Percentiles rank a stretch among this genome's conserved stretches.
Conservation (phyloP, 2,888 invertebrate genomes). For the Nephrotoma appendiculata region DNA sequence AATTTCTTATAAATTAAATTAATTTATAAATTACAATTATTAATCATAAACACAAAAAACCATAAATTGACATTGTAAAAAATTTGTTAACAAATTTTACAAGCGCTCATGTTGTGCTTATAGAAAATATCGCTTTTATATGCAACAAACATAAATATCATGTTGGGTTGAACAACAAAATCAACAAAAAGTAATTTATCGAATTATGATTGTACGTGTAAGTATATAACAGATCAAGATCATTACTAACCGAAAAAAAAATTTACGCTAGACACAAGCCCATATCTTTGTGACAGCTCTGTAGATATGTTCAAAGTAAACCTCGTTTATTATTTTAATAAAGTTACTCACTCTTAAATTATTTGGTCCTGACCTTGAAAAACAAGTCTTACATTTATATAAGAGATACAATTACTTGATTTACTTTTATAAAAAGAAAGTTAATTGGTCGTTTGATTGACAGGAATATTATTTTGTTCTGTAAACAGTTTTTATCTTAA, state of each 20-base stretch:
- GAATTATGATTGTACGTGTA: neutral
- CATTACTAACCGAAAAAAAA: neutral
- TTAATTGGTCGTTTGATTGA: neutral
- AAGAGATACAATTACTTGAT: neutral
- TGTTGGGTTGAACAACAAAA: neutral
- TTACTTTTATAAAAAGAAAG: neutral
- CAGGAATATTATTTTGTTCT: neutral
- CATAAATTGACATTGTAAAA: neutral
- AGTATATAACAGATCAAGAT: neutral
- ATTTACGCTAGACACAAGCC: neutral
- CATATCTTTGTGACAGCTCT: neutral
- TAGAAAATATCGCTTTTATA: neutral
- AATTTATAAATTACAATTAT: neutral
- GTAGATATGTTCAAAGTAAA: neutral
- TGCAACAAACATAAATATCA: neutral
- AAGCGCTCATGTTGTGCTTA: neutral
- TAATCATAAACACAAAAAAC: neutral
- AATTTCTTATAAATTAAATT: neutral
- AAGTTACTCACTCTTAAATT: neutral
- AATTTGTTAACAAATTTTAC: neutral
- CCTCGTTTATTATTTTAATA: neutral
- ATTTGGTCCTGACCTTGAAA: neutral
- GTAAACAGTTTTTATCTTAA: no score
- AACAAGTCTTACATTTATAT: neutral
- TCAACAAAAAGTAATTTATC: neutral